A percentile compares a stretch with the other conserved stretches of the same genome.
Evolutionary conservation across 2,113 vertebrate species (phyloP).

Genomic region (Gallinago paraguaiae): DNA sequence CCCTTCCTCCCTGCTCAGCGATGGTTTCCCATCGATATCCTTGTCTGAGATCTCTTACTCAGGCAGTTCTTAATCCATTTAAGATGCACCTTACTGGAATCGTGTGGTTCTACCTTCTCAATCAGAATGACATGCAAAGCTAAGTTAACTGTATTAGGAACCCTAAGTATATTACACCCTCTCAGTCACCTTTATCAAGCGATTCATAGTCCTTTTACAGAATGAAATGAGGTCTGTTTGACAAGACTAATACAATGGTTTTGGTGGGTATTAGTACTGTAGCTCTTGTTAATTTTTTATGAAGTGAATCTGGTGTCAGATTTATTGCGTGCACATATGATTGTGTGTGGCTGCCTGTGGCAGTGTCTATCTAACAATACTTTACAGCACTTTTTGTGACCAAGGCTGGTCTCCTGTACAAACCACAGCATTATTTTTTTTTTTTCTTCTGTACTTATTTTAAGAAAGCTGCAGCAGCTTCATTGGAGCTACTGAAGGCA

Average conservation of each 20-base stretch:
- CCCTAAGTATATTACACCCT: background rate
- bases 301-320: background rate
- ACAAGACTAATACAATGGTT: background rate
- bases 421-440: background rate
- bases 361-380: background rate
- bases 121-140: background rate
- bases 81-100: background rate
- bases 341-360: background rate
- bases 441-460: background rate
- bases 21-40: background rate
- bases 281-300: background rate
- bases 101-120: background rate
- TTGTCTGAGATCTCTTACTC: background rate
- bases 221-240: background rate
- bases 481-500: background rate
- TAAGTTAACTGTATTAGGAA: constrained; percentile 3
- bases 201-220: background rate
- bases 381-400: background rate
- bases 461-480: background rate
- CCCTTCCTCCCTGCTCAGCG: background rate
- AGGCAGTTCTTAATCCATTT: background rate
- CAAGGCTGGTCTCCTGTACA: background rate
- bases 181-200: background rate
- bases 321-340: background rate
- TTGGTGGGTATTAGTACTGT: background rate